Conservation (phyloP, 2,888 invertebrate genomes). For the Peribatodes rhomboidaria region DNA sequence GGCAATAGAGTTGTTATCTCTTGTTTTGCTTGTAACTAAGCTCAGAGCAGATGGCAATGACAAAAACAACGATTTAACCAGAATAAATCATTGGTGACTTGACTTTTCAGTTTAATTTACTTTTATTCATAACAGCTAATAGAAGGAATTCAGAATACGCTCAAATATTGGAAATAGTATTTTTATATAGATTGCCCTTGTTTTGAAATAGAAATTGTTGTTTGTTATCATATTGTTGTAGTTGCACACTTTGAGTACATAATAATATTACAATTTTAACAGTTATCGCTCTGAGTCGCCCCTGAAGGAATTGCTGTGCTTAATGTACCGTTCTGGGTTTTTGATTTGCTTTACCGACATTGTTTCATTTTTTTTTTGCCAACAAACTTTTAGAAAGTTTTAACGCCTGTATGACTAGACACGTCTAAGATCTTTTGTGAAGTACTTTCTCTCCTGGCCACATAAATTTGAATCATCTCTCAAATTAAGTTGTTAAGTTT, state of each 20-base stretch:
- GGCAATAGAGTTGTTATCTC: too few species aligned
- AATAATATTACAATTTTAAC: constrained; percentile 17
- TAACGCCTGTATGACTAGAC: constrained; percentile 1
- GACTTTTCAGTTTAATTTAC: too few species aligned
- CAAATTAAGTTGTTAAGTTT: constrained; percentile 18
- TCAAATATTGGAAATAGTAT: too few species aligned
- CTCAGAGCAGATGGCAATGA: too few species aligned
- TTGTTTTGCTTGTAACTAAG: too few species aligned
- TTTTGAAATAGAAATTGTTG: not conserved
- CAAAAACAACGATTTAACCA: too few species aligned
- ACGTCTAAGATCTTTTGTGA: not conserved
- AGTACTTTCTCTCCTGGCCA: not conserved
- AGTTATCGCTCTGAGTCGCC: constrained; percentile 15
- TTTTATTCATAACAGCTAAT: too few species aligned
- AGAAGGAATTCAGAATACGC: too few species aligned
- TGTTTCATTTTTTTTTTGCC: too few species aligned
- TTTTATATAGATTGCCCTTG: too few species aligned
- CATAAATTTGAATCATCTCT: not conserved
- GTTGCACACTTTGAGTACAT: too few species aligned
- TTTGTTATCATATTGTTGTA: constrained; percentile 14
- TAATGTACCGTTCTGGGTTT: constrained; percentile 11
- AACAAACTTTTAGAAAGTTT: constrained; percentile 18
- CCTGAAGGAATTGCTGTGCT: not conserved
- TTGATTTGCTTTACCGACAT: constrained; percentile 5
- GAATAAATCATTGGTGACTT: too few species aligned